A percentile compares a stretch with the other conserved stretches of the same genome.
Evolutionary conservation across 2,888 invertebrate genomes (phyloP).

Genomic region (Phengaris arion): DNA sequence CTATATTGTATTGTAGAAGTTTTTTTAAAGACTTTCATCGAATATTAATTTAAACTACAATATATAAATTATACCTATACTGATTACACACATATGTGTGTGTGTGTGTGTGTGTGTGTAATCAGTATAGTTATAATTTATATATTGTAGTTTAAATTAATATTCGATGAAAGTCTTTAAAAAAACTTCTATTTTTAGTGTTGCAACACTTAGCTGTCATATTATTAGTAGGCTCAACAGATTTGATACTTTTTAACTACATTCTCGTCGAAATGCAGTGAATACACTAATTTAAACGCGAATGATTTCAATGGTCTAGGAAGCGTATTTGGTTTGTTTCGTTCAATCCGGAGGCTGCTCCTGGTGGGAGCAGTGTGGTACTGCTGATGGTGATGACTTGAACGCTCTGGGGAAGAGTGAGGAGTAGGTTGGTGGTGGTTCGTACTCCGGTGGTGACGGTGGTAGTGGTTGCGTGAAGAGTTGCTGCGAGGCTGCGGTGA

Average conservation of each 20-base stretch:
- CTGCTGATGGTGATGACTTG: constrained; percentile 68
- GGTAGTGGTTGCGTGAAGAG: constrained; percentile 61
- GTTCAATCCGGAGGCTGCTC: constrained; percentile 67
- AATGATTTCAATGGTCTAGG: constrained; percentile 28
- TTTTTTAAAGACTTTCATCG: too few species aligned
- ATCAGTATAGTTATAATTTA: too few species aligned
- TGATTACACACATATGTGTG: too few species aligned
- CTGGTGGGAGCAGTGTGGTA: constrained; percentile 72
- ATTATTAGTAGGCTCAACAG: not conserved
- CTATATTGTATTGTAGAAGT: too few species aligned
- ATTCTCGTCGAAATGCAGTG: not conserved
- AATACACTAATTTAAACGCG: constrained; percentile 5
- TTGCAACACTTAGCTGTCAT: not conserved
- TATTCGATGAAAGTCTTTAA: too few species aligned
- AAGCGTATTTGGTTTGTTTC: constrained; percentile 30
- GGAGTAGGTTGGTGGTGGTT: constrained; percentile 83
- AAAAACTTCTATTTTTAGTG: not conserved
- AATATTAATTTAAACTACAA: too few species aligned
- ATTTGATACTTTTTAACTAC: constrained; percentile 12
- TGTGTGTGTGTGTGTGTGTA: too few species aligned
- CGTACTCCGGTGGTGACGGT: constrained; percentile 81
- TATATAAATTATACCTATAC: too few species aligned
- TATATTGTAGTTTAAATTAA: too few species aligned
- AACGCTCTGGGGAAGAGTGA: constrained; percentile 81
- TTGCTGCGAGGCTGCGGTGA: constrained; percentile 64